A percentile compares a stretch with the other conserved stretches of the same genome.
phyloP scores from a whole-genome alignment of 2,797 vertebrate species.

The Hapalemur alaotrensis region DNA sequence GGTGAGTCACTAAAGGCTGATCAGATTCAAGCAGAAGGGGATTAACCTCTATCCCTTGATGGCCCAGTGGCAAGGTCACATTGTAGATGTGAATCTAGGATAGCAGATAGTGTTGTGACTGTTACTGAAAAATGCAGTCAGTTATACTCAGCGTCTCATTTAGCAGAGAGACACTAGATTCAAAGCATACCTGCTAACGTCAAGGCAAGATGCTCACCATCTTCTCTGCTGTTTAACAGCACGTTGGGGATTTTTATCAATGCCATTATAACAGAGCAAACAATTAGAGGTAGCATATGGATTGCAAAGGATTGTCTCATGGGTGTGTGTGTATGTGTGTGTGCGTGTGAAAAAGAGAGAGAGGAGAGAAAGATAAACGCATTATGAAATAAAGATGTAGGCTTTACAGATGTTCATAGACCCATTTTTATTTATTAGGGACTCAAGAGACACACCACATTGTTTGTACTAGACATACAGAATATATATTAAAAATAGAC shows the following conservation, averaged over 20 bases:
- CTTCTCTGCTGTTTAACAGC: neutral
- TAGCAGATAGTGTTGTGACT: neutral
- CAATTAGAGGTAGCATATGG: neutral
- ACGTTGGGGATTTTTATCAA: neutral
- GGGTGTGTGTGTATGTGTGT: neutral
- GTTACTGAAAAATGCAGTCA: neutral
- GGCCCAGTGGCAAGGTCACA: neutral
- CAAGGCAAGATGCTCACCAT: neutral
- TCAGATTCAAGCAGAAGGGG: neutral
- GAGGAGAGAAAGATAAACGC: neutral
- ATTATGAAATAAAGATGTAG: neutral
- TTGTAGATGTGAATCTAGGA: neutral
- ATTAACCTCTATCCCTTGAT: neutral
- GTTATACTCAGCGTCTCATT: neutral
- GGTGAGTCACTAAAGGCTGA: neutral
- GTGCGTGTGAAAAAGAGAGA: neutral
- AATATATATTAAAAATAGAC: neutral
- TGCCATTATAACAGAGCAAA: neutral
- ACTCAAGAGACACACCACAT: neutral
- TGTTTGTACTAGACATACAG: neutral
- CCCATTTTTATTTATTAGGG: neutral
- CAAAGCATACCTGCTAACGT: neutral
- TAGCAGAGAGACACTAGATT: neutral
- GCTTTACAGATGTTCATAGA: neutral
- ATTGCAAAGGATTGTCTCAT: neutral